Base-by-base conservation (phyloP, 2,888 invertebrate genomes). In the Chymomyza caudatula region DNA sequence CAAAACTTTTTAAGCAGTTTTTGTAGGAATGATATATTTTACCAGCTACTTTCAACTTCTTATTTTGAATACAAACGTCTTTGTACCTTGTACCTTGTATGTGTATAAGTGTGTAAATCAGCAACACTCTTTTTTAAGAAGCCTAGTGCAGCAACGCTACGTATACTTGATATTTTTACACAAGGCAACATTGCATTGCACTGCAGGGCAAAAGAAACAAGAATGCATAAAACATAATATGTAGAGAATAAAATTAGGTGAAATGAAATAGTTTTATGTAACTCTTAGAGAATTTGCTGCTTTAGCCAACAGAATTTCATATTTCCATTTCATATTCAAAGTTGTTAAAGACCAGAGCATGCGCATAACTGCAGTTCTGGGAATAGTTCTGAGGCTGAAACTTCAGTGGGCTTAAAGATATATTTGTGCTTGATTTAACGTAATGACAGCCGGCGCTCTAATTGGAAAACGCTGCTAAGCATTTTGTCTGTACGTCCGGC, bases 391-490 rank as follows among this genome's bases (percentile, higher is more conserved):
- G 29, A 37, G 29, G 11, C 11, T 37, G 11, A 11, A 37, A 37
- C 29, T 37, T 37, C 29, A 37, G 11, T 37, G 29, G 29, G 8
- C 29, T 37, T 37, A 4, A 11, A 37, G 65, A 77, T 77, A 72
- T 83, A 75, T 83, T 82, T 60, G 73, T 73, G 63, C 63, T 54
- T 80, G 77, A 83, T 79, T 82, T 70, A 77, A 71, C 84, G 68
- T 69, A 65, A 63, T 63, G 59, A 55, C 57, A 59, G 55, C 29
- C 49, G 53, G 52, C 51, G 19, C 29, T 29, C 65, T 80, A 82
- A 87, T 82, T 87, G 86, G 81, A 75, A 83, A 85, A 84, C 70
- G 59, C 73, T 83, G 71, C 77, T 77, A 69, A 65, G 72, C 70
- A 61, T 66, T 20, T 47, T 74, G 61, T 64, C 61, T 56, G 44